Evolutionary conservation across 2,113 vertebrate genomes (phyloP), one percentile per base, ranked within the genome.

Genomic region (Zootoca vivipara): DNA sequence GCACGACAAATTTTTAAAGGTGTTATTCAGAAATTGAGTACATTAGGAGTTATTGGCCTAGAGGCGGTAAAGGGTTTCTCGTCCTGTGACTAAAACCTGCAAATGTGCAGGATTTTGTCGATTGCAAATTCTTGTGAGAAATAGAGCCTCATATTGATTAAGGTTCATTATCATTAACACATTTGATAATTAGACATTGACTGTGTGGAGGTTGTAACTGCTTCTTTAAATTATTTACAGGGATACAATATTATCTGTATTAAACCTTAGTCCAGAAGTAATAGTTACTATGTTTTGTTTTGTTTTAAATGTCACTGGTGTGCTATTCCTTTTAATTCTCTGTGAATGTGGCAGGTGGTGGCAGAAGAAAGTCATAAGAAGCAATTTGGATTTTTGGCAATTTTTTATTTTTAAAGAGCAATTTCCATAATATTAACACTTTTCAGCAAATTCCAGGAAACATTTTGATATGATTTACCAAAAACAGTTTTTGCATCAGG

Each of bases 381-480:
- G 92, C 93, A 94, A 91, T 96, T 96, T 96, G 87, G 91, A 70
- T 93, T 96, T 96, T 96, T 92, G 92, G 93, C 93, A 92, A 95
- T 86, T 78, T 33, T 86, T 73, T 72, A 91, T 94, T 95, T 93
- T 64, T 94, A 95, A 96, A 94, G 94, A 94, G 92, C 95, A 95
- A 95, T 96, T 97, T 97, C 95, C 96, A 96, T 95, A 62, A 95
- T 96, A 96, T 96, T 95, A 96, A 94, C 95, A 96, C 87, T 96
- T 96, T 94, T 93, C 88, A 95, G 93, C 93, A 93, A 93, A 92
- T 96, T 96, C 96, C 94, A 87, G 87, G 96, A 96, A 97, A 96
- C 96, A 96, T 96, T 96, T 96, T 97, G 96, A 96, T 97, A 95
- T 94, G 96, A 97, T 96, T 97, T 97, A 96, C 96, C 95, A 95